Evolutionary conservation across 2,888 invertebrate genomes (phyloP), one percentile per base, ranked within the genome.

Genomic region (Aleiodes testaceus): DNA sequence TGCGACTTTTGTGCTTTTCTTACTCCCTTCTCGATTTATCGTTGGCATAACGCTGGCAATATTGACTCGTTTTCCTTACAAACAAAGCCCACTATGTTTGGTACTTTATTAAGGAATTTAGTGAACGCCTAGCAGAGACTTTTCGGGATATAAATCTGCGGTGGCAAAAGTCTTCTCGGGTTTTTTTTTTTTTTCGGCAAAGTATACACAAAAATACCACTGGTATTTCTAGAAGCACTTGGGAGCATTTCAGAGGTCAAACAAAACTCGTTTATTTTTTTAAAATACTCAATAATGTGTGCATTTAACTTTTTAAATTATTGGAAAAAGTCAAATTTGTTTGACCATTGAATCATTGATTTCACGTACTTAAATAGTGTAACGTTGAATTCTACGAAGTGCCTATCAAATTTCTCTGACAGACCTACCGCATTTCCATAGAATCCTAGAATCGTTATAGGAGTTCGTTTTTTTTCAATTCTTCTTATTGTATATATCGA

Each of bases 81-180:
- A 79, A 78, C 76, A 76, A 77, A 75, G 74, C 72, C 70, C 71
- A 16, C 36, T 7, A 4, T 2, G 16, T 20, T n/a, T 16, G 36
- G 71, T 63, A 77, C 74, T 78, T 79, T 79, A 79, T 79, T 77
- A 76, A 76, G 75, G 74, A 79, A 79, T 78, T 79, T 75, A 74
- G 76, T 72, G 73, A 36, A 67, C 45, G 61, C 59, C 36, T 70
- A 64, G 50, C 67, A 66, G 69, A 66, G 69, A 70, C 45, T 42
- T 67, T 26, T 47, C 67, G 64, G 67, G 73, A 76, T 74, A 77
- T 77, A 77, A 77, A 77, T 77, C 76, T 75, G 75, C 66, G 77
- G 76, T 76, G 53, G 69, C 18, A 22, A 47, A 14, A 26, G 65
- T 67, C 55, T 63, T 47, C 66, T 50, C 50, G 50, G 52, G 1